A percentile compares a stretch with the other conserved stretches of the same genome.
phyloP scores from a whole-genome alignment of 2,888 invertebrate genomes.

The Amitus sp. region DNA sequence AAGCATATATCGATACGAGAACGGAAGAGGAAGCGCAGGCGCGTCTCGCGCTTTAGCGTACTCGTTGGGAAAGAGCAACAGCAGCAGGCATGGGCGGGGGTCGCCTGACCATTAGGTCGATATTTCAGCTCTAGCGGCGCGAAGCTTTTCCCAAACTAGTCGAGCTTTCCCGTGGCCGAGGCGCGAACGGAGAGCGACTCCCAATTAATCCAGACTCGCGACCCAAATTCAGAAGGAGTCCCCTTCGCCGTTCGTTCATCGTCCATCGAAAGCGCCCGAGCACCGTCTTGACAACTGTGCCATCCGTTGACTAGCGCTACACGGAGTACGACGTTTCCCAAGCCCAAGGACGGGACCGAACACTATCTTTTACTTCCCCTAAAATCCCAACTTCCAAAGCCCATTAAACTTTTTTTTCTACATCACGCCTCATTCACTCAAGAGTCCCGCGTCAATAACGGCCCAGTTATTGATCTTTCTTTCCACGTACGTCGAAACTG shows the following conservation, averaged over 20 bases:
- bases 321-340: slow-evolving; percentile 27
- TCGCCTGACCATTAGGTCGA: slow-evolving; percentile 61
- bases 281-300: slow-evolving; percentile 16
- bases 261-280: neutral
- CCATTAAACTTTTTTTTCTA: too few relatives aligned
- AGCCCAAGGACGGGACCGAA: too few relatives aligned
- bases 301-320: slow-evolving; percentile 22
- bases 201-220: slow-evolving; percentile 12
- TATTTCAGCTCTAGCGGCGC: slow-evolving; percentile 61
- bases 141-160: slow-evolving; percentile 55
- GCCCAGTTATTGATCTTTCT: slow-evolving; percentile 42
- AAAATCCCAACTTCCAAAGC: too few relatives aligned
- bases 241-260: too few relatives aligned
- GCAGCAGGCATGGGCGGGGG: slow-evolving; percentile 60
- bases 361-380: too few relatives aligned
- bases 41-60: slow-evolving; percentile 46
- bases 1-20: slow-evolving; percentile 54
- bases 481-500: slow-evolving; percentile 28
- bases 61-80: too few relatives aligned
- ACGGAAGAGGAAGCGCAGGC: slow-evolving; percentile 51
- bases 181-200: slow-evolving; percentile 37
- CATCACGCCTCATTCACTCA: too few relatives aligned
- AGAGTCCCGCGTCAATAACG: slow-evolving; percentile 29
- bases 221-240: slow-evolving; percentile 12
- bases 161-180: slow-evolving; percentile 35